These are phyloP conservation scores for Wasmannia auropunctata DNA, from an alignment of 1,140 invertebrate species.

Conservation along the genomic window DNA sequence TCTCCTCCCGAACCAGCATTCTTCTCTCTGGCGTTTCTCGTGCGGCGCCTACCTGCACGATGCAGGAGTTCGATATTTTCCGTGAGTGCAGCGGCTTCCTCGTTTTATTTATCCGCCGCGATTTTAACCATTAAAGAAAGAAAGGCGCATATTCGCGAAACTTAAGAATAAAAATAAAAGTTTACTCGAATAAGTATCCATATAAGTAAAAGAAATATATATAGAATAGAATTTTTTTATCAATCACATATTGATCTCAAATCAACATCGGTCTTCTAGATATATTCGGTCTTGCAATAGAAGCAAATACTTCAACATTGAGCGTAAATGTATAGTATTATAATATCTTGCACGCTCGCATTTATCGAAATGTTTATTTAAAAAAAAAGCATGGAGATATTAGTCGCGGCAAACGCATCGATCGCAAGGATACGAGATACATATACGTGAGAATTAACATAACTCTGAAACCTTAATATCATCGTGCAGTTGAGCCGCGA, in stretches of 20 bases:
- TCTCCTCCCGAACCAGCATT: constrained; percentile 46
- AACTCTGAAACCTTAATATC: constrained; percentile 71
- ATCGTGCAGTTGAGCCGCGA: constrained; percentile 50
- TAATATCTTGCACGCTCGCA: neutral
- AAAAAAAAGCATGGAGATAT: too few species aligned
- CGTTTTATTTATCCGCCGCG: constrained; percentile 35
- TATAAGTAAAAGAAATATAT: neutral
- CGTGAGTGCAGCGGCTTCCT: constrained; percentile 43
- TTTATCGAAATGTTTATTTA: neutral
- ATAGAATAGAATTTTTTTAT: neutral
- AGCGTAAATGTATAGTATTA: neutral
- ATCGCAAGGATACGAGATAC: neutral
- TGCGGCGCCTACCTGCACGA: constrained; percentile 63
- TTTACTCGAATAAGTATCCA: neutral
- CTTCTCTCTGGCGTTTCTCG: constrained; percentile 47
- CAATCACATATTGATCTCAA: neutral
- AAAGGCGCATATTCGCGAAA: neutral
- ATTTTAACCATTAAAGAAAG: neutral
- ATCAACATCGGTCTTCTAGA: neutral
- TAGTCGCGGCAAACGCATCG: neutral
- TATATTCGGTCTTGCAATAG: too few species aligned
- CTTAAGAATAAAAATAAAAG: neutral
- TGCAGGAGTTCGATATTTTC: constrained; percentile 67
- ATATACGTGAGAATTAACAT: constrained; percentile 42
- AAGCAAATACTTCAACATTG: neutral